A percentile compares a stretch with the other conserved stretches of the same genome.
Conservation (phyloP, 1,140 invertebrate species). For the Arctopsyche grandis region DNA sequence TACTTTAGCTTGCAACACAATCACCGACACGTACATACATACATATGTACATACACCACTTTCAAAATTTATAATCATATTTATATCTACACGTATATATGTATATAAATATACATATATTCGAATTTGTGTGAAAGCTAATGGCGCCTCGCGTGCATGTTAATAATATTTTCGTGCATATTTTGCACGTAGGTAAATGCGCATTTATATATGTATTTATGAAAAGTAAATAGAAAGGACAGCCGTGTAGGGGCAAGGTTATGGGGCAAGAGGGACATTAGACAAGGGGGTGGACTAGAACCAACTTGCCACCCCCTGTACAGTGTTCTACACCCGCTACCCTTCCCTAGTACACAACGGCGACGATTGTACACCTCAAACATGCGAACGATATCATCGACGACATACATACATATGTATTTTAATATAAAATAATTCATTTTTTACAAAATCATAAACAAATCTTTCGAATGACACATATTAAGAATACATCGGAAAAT, state of each 20-base stretch:
- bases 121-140: slow-evolving; percentile 18
- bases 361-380: background rate
- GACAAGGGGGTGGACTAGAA: slow-evolving; percentile 18
- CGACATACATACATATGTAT: background rate
- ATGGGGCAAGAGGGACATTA: slow-evolving; percentile 51
- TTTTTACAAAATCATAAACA: background rate
- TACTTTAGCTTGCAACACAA: slow-evolving; percentile 17
- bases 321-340: background rate
- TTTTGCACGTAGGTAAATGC: slow-evolving; percentile 40
- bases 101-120: background rate
- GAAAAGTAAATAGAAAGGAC: slow-evolving; percentile 55
- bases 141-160: slow-evolving; percentile 1
- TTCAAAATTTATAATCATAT: no score
- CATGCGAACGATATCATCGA: background rate
- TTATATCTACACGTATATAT: no score
- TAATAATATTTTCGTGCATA: slow-evolving; percentile 36
- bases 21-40: background rate
- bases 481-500: background rate
- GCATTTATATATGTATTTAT: slow-evolving; percentile 53
- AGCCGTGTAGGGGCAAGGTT: slow-evolving; percentile 44
- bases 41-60: no score
- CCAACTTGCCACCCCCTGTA: slow-evolving; percentile 15
- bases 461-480: background rate
- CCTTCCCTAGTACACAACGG: background rate
- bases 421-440: slow-evolving; percentile 1